A percentile compares a stretch with the other conserved stretches of the same genome.
phyloP scores from a whole-genome alignment of 2,888 invertebrate genomes.

The Orthosia gothica region DNA sequence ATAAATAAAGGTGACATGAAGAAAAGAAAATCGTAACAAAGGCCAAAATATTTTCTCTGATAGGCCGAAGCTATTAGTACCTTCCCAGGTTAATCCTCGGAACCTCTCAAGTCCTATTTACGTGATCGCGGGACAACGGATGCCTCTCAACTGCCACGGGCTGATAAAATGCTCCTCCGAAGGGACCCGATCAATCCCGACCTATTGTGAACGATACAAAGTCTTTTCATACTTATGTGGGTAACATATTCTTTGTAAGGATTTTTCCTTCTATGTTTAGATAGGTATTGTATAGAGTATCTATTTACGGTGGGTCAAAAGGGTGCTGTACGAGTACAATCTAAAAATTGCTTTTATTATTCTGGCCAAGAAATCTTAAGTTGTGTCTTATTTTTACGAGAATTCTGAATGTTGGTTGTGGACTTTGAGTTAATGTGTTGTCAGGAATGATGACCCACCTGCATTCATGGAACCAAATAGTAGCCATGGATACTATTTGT shows the following conservation, averaged over 20 bases:
- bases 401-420: background rate
- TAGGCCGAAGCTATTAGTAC: constrained; percentile 67
- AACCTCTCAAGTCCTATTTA: constrained; percentile 71
- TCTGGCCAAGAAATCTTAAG: constrained; percentile 10
- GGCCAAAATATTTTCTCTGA: constrained; percentile 42
- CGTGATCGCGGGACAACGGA: constrained; percentile 72
- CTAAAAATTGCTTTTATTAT: constrained; percentile 47
- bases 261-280: constrained; percentile 63
- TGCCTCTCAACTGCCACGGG: constrained; percentile 75
- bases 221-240: constrained; percentile 71
- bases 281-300: constrained; percentile 57
- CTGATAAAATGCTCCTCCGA: constrained; percentile 79
- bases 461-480: background rate
- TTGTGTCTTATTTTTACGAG: constrained; percentile 17
- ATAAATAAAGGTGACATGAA: constrained; percentile 34
- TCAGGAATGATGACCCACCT: background rate
- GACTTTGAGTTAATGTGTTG: background rate
- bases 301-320: constrained; percentile 55
- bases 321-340: constrained; percentile 39
- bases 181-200: constrained; percentile 77
- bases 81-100: constrained; percentile 74
- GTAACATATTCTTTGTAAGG: constrained; percentile 69
- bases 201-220: constrained; percentile 77
- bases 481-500: background rate
- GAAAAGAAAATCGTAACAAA: constrained; percentile 46